Evolutionary conservation across 2,797 vertebrate genomes (phyloP).

Genomic region (Oreochromis mossambicus): DNA sequence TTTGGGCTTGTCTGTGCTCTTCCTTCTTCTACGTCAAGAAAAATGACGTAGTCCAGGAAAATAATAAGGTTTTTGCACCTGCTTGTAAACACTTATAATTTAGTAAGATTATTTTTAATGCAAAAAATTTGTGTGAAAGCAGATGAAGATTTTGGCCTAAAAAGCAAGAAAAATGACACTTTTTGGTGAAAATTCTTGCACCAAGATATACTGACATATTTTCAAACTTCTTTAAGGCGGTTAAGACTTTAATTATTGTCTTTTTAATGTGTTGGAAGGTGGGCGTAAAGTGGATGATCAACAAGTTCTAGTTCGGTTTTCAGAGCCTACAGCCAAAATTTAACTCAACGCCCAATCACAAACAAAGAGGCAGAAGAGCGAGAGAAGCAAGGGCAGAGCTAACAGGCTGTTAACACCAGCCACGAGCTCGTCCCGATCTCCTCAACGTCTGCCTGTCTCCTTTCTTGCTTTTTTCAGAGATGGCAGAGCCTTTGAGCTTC

Average conservation of each 20-base stretch:
- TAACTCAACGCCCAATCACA: constrained; percentile 40
- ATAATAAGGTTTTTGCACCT: not conserved
- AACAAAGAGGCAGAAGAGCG: constrained; percentile 56
- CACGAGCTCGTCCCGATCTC: constrained; percentile 50
- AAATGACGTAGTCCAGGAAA: not conserved
- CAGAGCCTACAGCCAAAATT: not conserved
- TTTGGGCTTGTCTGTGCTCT: not conserved
- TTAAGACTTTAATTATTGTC: not conserved
- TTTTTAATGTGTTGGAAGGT: not conserved
- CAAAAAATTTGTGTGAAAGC: not conserved
- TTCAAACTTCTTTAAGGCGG: not conserved
- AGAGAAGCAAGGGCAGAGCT: constrained; percentile 53
- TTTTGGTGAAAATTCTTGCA: not conserved
- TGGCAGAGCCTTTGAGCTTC: constrained; percentile 70
- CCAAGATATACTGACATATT: too few species aligned
- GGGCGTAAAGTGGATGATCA: constrained; percentile 1
- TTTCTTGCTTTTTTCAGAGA: constrained; percentile 66
- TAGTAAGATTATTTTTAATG: not conserved
- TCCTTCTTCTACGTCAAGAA: not conserved
- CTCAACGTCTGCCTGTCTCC: constrained; percentile 48
- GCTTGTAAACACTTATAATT: not conserved
- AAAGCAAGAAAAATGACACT: not conserved
- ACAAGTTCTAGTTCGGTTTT: constrained; percentile 17
- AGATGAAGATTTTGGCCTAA: not conserved
- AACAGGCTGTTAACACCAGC: constrained; percentile 66